A percentile compares a stretch with the other conserved stretches of the same genome.
Conservation (phyloP, 1,140 invertebrate genomes). For the Pachypeltis micranthus region DNA sequence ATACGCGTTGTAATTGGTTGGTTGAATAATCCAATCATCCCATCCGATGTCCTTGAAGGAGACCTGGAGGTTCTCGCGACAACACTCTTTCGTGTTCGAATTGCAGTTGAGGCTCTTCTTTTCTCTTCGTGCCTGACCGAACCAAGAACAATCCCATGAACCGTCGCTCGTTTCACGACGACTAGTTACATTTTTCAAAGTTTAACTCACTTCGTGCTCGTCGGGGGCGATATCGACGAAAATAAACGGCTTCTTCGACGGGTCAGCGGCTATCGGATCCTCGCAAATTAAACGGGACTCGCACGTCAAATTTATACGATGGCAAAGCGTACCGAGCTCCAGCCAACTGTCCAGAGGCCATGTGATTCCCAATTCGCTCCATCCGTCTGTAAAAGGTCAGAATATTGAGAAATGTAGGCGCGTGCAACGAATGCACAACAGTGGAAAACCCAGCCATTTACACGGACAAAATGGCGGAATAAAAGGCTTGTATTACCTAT, state of each 20-base stretch:
- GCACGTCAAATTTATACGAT: neutral
- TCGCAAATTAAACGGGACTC: neutral
- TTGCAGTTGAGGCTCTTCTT: conserved; percentile 56
- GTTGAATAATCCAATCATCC: conserved; percentile 76
- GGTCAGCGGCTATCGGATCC: neutral
- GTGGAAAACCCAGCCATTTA: no score
- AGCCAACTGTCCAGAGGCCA: neutral
- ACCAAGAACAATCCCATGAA: conserved; percentile 32
- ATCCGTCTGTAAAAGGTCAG: conserved; percentile 4
- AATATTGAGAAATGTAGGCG: no score
- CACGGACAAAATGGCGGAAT: no score
- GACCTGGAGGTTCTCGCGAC: conserved; percentile 66
- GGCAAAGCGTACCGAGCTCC: neutral
- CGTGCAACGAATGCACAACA: no score
- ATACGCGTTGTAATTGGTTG: conserved; percentile 66
- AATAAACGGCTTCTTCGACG: conserved; percentile 6
- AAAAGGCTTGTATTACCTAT: no score
- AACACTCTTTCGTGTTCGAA: conserved; percentile 56
- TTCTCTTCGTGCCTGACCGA: conserved; percentile 36
- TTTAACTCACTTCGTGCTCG: no score
- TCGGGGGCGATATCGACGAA: neutral
- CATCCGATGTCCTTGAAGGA: conserved; percentile 74
- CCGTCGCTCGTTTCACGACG: neutral
- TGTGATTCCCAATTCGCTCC: neutral
- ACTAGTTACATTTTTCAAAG: no score